Evolutionary conservation across 2,797 vertebrate species (phyloP).

Genomic region (Hypotaenidia philippensis): DNA sequence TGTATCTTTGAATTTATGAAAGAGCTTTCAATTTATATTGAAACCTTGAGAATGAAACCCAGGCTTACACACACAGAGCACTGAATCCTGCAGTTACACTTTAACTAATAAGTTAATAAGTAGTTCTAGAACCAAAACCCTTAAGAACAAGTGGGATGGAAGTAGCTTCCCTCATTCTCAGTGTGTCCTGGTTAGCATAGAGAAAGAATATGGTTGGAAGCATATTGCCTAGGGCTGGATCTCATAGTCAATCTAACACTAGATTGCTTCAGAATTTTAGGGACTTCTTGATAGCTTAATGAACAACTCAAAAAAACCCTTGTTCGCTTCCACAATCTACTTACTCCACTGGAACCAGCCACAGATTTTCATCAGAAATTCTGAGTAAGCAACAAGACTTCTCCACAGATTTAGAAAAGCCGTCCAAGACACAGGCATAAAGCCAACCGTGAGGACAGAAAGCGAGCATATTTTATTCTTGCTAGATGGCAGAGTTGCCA

Average conservation of each 20-base stretch:
- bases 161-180: background rate
- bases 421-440: conserved; percentile 1
- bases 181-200: background rate
- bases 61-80: background rate
- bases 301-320: background rate
- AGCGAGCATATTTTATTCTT: conserved; percentile 35
- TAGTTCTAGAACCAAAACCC: background rate
- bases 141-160: background rate
- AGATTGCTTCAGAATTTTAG: background rate
- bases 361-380: background rate
- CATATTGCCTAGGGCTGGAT: background rate
- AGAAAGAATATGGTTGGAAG: background rate
- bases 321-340: background rate
- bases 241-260: background rate
- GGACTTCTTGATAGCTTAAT: background rate
- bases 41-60: background rate
- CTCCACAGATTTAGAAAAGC: background rate
- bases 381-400: conserved; percentile 21
- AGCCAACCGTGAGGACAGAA: background rate
- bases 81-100: background rate
- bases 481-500: conserved; percentile 44
- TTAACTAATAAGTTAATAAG: background rate
- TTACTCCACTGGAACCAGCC: background rate
- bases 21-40: background rate
- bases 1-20: background rate